Evolutionary conservation across 2,888 invertebrate species (phyloP), one percentile per base, ranked within the genome.

Genomic region (Noctuana brunneofusca): DNA sequence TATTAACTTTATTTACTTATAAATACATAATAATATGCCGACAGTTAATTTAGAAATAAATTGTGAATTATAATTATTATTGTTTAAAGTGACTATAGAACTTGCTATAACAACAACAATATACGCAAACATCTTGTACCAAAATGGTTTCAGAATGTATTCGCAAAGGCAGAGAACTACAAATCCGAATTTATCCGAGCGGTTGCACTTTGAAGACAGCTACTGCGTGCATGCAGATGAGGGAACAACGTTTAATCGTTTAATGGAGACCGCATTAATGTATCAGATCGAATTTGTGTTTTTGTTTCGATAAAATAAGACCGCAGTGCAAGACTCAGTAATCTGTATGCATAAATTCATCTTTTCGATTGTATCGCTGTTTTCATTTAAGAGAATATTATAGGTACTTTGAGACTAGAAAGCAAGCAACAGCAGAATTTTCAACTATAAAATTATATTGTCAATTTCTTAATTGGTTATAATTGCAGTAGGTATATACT

Each of bases 211-310:
- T 86, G 84, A 82, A 82, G 84, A 79, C 79, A 79, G 75, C 77
- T 78, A 75, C 80, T 75, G 78, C 81, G 76, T 79, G 84, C 84
- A 87, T 87, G 84, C 86, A 87, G 84, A 86, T 87, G 86, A 86
- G 83, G 78, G 83, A 79, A 80, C 81, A 81, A 81, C 80, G 79
- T 81, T 87, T 85, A 87, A 86, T 86, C 86, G 83, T 87, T 85
- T 84, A 86, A 84, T 86, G 85, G 83, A 83, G 81, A 81, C 80
- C 81, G 79, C 80, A 84, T 84, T 86, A 85, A 83, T 84, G 83
- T 84, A 86, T 86, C 85, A 78, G 84, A 85, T 86, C 73, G 76
- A 80, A 63, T 63, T 63, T 63, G 79, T 76, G 74, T 78, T 81
- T 81, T 74, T 78, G 81, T 79, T 76, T 76, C 74, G 43, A 63